Evolutionary conservation across 2,113 vertebrate species (phyloP).

Genomic region (Aleadryas rufinucha): DNA sequence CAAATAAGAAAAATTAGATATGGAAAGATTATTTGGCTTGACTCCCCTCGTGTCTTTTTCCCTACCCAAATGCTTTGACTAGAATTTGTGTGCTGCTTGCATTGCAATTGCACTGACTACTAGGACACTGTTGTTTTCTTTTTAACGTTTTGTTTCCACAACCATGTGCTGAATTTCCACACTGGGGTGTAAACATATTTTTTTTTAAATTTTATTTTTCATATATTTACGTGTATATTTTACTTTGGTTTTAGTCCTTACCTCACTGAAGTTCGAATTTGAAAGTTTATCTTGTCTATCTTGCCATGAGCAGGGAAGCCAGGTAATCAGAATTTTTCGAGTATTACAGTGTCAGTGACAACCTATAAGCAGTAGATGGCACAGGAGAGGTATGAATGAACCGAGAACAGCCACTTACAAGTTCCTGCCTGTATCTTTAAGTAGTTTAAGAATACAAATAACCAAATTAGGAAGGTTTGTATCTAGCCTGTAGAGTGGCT

Average conservation of each 20-base stretch:
- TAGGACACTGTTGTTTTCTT: not conserved
- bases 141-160: not conserved
- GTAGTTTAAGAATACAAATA: conserved; percentile 18
- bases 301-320: not conserved
- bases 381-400: conserved; percentile 61
- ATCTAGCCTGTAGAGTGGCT: conserved; percentile 6
- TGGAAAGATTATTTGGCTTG: not conserved
- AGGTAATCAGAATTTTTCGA: not conserved
- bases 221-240: not conserved
- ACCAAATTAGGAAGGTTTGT: conserved; percentile 35
- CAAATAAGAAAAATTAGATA: not conserved
- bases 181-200: not conserved
- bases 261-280: not conserved
- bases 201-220: not conserved
- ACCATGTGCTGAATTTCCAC: not conserved
- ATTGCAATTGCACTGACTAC: not conserved
- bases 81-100: conserved; percentile 4
- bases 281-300: not conserved
- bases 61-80: not conserved
- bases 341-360: not conserved
- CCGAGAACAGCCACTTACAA: not conserved
- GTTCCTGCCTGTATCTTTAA: conserved; percentile 40
- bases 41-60: not conserved
- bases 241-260: not conserved
- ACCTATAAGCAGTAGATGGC: conserved; percentile 71